A percentile compares a stretch with the other conserved stretches of the same genome.
Evolutionary conservation across 2,113 vertebrate genomes (phyloP).

Genomic region (Heloderma charlesbogerti): DNA sequence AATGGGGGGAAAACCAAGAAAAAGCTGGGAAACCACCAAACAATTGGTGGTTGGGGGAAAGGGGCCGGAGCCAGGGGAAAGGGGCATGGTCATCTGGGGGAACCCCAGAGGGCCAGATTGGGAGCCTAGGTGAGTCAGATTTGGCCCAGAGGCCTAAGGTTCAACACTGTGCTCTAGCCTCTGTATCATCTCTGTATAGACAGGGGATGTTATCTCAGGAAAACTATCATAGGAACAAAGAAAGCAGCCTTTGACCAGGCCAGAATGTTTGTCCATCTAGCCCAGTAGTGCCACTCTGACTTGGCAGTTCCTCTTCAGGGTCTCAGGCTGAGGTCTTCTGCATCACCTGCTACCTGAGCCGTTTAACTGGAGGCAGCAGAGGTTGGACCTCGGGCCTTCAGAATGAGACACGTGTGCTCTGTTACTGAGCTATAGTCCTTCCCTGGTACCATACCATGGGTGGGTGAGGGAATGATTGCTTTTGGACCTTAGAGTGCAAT

Average conservation of each 20-base stretch:
- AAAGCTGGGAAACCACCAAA: too few species aligned
- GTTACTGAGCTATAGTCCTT: neutral
- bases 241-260: neutral
- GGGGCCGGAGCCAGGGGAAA: too few species aligned
- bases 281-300: neutral
- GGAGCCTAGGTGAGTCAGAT: too few species aligned
- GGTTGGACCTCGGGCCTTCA: neutral
- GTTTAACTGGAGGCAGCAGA: neutral
- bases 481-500: too few species aligned
- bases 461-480: too few species aligned
- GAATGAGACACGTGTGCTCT: neutral
- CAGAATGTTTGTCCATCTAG: neutral
- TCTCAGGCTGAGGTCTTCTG: neutral
- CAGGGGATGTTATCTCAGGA: neutral
- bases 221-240: neutral
- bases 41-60: too few species aligned
- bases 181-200: neutral
- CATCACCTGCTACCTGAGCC: neutral
- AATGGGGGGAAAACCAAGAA: too few species aligned
- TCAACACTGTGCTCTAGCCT: neutral
- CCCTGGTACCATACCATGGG: neutral
- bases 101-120: too few species aligned
- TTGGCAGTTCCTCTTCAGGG: neutral
- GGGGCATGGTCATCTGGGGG: too few species aligned
- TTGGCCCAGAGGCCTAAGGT: too few species aligned